Evolutionary conservation across 2,797 vertebrate genomes (phyloP).

Genomic region (Gobio occitaniae): DNA sequence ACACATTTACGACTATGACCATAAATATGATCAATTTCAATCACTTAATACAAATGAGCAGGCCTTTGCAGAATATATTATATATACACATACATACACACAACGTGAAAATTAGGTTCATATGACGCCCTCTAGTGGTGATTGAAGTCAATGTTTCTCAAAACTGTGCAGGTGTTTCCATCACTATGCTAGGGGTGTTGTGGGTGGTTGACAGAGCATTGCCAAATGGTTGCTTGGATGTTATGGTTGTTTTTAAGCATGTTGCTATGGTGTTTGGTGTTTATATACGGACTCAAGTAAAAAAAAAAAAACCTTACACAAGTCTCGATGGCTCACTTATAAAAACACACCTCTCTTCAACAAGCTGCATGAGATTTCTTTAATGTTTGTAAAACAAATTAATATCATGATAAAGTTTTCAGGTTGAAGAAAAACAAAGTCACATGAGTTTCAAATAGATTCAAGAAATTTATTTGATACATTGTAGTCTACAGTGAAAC

Average conservation of each 20-base stretch:
- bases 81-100: no score
- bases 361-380: background rate
- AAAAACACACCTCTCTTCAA: background rate
- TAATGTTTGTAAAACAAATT: background rate
- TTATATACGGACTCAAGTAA: background rate
- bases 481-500: conserved; percentile 51
- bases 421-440: background rate
- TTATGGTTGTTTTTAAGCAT: background rate
- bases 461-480: conserved; percentile 58
- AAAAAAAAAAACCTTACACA: background rate
- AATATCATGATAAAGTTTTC: background rate
- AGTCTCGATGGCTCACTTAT: background rate
- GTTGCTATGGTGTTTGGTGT: background rate
- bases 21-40: background rate
- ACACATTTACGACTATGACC: background rate
- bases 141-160: background rate
- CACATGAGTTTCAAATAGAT: conserved; percentile 2
- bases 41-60: conserved; percentile 2
- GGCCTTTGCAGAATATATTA: background rate
- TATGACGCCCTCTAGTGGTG: conserved; percentile 14
- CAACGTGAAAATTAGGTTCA: no score
- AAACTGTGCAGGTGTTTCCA: background rate
- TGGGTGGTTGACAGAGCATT: background rate
- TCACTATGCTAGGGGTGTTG: background rate
- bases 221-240: background rate